Evolutionary conservation across 2,888 invertebrate species (phyloP), one percentile per base, ranked within the genome.

Genomic region (Epinotia bilunana): DNA sequence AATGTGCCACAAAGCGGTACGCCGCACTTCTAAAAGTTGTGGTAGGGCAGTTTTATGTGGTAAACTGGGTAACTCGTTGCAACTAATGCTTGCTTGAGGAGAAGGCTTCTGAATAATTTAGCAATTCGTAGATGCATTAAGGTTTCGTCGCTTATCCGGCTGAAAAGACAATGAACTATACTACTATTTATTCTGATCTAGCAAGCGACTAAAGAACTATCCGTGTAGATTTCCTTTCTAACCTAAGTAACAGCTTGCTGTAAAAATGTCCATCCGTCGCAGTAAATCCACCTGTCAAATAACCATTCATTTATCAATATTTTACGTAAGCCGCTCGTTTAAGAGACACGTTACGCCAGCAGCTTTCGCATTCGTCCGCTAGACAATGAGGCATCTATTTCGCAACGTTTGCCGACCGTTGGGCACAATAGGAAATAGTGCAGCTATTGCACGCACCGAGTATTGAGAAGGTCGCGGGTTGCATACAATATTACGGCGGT

Each of bases 381-480:
- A 90, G 87, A 92, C 92, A 91, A 90, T 89, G 86, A 87, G 86
- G 91, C 88, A 88, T 91, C 89, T 86, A 90, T 92, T 91, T 91
- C 91, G 87, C 89, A 92, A 91, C 84, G 84, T 83, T 83, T 81
- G 83, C 85, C 86, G 88, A 87, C 87, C 88, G 88, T 88, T 88
- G 85, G 83, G 86, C 86, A 90, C 91, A 89, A 91, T 93, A 92
- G 93, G 92, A 93, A 93, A 91, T 90, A 90, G 91, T 93, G 89
- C 92, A 92, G 88, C 85, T 87, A 87, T 82, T 89, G 88, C 89
- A 88, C 87, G 91, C 89, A 88, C 87, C 88, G 88, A 88, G 87
- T 90, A 91, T 91, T 86, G 90, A 90, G 89, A 90, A 91, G 91
- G 92, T 88, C 90, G 90, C 86, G 85, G 86, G 86, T 85, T 84